Conservation (phyloP, 2,888 invertebrate genomes). For the Napeogenes sylphis region DNA sequence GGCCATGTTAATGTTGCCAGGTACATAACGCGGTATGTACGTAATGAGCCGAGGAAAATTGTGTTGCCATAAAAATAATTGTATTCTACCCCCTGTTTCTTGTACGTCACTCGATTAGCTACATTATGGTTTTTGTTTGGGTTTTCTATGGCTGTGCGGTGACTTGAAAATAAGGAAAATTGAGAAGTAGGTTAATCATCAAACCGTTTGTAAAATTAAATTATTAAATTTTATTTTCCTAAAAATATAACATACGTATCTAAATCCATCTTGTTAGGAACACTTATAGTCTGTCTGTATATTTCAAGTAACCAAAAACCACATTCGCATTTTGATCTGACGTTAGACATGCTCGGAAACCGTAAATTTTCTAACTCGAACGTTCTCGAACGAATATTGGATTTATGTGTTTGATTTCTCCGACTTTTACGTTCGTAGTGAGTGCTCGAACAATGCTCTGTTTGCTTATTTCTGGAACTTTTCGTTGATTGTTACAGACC, state of each 20-base stretch:
- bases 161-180: conserved; percentile 14
- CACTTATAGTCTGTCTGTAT: neutral
- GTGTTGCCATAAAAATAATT: conserved; percentile 78
- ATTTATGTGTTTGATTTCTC: conserved; percentile 29
- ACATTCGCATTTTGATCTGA: conserved; percentile 18
- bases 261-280: neutral
- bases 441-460: conserved; percentile 21
- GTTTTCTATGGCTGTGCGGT: conserved; percentile 24
- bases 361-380: conserved; percentile 23
- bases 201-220: neutral
- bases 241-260: neutral
- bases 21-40: conserved; percentile 66
- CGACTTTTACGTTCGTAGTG: conserved; percentile 26
- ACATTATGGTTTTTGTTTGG: conserved; percentile 30
- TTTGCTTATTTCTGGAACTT: conserved; percentile 23
- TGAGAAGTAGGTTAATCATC: neutral
- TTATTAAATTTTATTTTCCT: neutral
- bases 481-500: conserved; percentile 13
- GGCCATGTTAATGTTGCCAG: conserved; percentile 74
- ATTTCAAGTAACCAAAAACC: conserved; percentile 1
- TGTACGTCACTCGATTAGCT: conserved; percentile 33
- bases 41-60: conserved; percentile 77
- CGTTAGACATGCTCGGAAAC: conserved; percentile 18
- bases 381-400: conserved; percentile 26
- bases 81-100: conserved; percentile 56